Conservation (phyloP, 2,113 vertebrate species). For the Pseudorasbora parva region DNA sequence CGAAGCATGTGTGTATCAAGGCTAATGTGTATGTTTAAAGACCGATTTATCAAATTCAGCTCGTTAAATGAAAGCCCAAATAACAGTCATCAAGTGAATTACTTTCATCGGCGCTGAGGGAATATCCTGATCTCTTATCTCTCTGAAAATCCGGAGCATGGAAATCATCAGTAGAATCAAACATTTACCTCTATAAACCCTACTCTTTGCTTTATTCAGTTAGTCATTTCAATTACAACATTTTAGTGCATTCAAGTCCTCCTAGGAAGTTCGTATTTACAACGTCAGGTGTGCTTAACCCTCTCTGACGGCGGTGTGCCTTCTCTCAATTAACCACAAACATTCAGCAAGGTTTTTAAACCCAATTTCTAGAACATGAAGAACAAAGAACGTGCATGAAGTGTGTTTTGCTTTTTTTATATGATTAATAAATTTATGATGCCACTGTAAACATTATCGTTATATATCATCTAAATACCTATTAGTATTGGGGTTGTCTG, state of each 20-base stretch:
- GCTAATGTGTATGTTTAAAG: conserved; percentile 16
- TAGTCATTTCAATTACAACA: not conserved
- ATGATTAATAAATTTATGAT: too few relatives aligned
- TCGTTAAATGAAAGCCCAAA: conserved; percentile 28
- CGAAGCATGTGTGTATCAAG: conserved; percentile 27
- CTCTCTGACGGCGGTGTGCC: too few relatives aligned
- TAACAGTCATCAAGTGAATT: conserved; percentile 46
- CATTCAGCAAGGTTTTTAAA: too few relatives aligned
- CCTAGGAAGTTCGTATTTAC: too few relatives aligned
- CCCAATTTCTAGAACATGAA: too few relatives aligned
- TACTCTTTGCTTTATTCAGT: not conserved
- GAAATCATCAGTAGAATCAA: not conserved
- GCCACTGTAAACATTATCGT: too few relatives aligned
- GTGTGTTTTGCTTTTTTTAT: too few relatives aligned
- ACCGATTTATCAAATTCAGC: conserved; percentile 16
- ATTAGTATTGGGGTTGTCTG: too few relatives aligned
- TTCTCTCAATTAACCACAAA: too few relatives aligned
- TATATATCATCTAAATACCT: too few relatives aligned
- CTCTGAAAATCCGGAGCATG: not conserved
- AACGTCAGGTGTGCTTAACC: too few relatives aligned
- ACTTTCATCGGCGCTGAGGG: conserved; percentile 13
- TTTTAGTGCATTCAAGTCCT: not conserved
- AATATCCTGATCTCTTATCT: conserved; percentile 7
- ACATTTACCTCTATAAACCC: not conserved
- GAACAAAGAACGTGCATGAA: too few relatives aligned